Evolutionary conservation across 2,888 invertebrate genomes (phyloP).

Genomic region (Lissonota sp.): DNA sequence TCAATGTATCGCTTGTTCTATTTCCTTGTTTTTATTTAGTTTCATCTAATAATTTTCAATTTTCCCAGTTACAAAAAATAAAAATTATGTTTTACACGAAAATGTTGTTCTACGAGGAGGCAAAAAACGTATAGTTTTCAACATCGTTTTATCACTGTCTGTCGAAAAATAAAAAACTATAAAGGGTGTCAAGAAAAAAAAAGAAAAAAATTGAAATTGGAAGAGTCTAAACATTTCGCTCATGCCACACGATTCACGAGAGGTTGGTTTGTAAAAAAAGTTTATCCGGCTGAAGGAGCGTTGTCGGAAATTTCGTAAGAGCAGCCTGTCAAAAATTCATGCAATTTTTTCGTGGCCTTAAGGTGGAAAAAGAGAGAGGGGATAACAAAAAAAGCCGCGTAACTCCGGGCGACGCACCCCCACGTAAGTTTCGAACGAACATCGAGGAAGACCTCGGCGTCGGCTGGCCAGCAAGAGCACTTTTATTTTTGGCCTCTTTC

Average conservation of each 20-base stretch:
- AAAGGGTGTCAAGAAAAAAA: too few species aligned
- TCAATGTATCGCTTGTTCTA: too few species aligned
- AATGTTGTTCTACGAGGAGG: too few species aligned
- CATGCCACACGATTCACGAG: background rate
- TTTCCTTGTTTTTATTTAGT: too few species aligned
- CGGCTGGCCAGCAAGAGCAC: slow-evolving; percentile 49
- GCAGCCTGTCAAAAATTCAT: background rate
- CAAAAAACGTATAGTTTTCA: too few species aligned
- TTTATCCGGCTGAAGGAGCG: slow-evolving; percentile 13
- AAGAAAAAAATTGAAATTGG: too few species aligned
- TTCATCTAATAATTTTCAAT: too few species aligned
- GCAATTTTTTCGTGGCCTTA: background rate
- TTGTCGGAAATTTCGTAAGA: slow-evolving; percentile 16
- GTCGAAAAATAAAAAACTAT: too few species aligned
- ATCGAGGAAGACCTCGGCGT: slow-evolving; percentile 50
- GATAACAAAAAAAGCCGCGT: background rate
- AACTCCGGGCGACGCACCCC: slow-evolving; percentile 30
- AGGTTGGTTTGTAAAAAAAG: slow-evolving; percentile 1
- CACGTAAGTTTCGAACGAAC: slow-evolving; percentile 25
- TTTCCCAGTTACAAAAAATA: too few species aligned
- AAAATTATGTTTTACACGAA: too few species aligned
- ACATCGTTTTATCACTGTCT: too few species aligned
- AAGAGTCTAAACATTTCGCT: too few species aligned
- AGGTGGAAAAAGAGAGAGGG: background rate
- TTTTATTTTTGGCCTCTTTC: slow-evolving; percentile 61